A percentile compares a stretch with the other conserved stretches of the same genome.
Evolutionary conservation across 2,888 invertebrate species (phyloP).

Genomic region (Mesochorus sp.): DNA sequence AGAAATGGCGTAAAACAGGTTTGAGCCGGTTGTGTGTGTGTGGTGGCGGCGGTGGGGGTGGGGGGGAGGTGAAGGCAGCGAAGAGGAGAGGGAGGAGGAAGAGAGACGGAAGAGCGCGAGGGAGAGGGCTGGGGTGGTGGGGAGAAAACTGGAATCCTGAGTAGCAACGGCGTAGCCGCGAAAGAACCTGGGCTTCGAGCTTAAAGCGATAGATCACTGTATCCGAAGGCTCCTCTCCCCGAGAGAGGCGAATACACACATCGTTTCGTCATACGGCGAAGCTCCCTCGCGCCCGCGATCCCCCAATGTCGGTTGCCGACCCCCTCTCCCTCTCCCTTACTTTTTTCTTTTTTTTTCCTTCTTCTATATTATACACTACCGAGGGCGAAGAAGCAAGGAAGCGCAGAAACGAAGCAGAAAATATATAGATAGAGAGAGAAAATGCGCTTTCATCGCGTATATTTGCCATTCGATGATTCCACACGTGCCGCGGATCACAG

Average conservation of each 20-base stretch:
- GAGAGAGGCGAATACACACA: constrained; percentile 1
- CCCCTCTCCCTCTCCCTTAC: neutral
- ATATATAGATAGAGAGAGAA: too few relatives aligned
- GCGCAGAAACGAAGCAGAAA: too few relatives aligned
- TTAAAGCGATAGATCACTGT: constrained; percentile 81
- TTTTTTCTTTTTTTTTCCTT: too few relatives aligned
- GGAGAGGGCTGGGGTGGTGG: constrained; percentile 66
- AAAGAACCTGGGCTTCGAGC: constrained; percentile 79
- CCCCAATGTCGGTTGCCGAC: constrained; percentile 36
- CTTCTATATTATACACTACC: too few relatives aligned
- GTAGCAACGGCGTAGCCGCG: constrained; percentile 81
- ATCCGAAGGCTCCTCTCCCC: constrained; percentile 58
- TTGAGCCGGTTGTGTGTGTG: too few relatives aligned
- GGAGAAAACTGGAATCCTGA: constrained; percentile 81
- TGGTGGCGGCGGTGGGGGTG: constrained; percentile 42
- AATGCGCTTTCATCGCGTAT: too few relatives aligned
- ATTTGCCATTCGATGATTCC: too few relatives aligned
- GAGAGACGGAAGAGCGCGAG: constrained; percentile 38
- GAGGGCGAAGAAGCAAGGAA: too few relatives aligned
- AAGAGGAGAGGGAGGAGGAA: constrained; percentile 31
- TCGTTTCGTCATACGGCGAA: neutral
- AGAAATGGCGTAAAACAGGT: too few relatives aligned
- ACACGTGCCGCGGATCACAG: too few relatives aligned
- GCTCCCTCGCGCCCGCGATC: constrained; percentile 21
- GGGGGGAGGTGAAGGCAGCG: constrained; percentile 31